Evolutionary conservation across 1,140 invertebrate genomes (phyloP).

Genomic region (Pygmarrhopalites habei): DNA sequence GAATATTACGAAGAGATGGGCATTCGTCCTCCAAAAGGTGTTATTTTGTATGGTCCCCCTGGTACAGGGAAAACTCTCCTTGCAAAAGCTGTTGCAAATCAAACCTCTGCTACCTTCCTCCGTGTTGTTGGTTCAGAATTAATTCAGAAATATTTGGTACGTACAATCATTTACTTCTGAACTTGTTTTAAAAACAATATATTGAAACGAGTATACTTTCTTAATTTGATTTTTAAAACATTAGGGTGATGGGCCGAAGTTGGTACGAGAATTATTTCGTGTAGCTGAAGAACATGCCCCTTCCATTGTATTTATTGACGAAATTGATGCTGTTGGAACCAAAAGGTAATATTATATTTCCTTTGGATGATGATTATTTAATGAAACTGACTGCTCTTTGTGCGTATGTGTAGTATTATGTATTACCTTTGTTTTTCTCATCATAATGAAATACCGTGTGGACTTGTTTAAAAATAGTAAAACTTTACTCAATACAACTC

Average conservation of each 20-base stretch:
- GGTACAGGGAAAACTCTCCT: slow-evolving; percentile 97
- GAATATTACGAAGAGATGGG: slow-evolving; percentile 99
- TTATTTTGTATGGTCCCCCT: slow-evolving; percentile 77
- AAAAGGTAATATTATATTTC: slow-evolving; percentile 56
- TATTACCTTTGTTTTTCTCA: too few relatives aligned
- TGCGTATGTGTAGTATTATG: too few relatives aligned
- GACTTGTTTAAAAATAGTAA: not conserved
- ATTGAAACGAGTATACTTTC: too few relatives aligned
- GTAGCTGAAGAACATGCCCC: slow-evolving; percentile 99
- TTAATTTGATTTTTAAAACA: too few relatives aligned
- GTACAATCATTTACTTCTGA: slow-evolving; percentile 30
- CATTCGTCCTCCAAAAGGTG: slow-evolving; percentile 98
- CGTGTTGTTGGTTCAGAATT: slow-evolving; percentile 97
- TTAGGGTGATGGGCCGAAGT: slow-evolving; percentile 94
- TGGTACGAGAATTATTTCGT: slow-evolving; percentile 93
- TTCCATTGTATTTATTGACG: slow-evolving; percentile 99
- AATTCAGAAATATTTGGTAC: slow-evolving; percentile 95
- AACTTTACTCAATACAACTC: not conserved
- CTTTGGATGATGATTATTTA: too few relatives aligned
- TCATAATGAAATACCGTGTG: not conserved
- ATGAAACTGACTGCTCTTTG: too few relatives aligned
- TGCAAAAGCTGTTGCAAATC: slow-evolving; percentile 98
- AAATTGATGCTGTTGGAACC: slow-evolving; percentile 99
- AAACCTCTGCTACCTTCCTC: slow-evolving; percentile 98
- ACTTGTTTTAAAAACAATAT: not conserved